Conservation (phyloP, 2,797 vertebrate species). For the Pangasius sanitwongsei region DNA sequence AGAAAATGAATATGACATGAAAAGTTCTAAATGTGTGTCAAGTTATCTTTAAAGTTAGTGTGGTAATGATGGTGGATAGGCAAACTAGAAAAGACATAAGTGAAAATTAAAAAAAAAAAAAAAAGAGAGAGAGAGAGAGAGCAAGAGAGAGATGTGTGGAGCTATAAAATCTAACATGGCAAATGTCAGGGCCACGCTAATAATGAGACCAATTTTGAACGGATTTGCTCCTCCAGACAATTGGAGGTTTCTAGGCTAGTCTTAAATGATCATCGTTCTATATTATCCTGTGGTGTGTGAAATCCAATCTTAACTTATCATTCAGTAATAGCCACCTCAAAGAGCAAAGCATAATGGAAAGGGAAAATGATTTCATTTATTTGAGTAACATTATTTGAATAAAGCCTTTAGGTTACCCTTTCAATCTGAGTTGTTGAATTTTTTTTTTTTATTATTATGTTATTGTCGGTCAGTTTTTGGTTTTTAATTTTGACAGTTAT, state of each 20-base stretch:
- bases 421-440: neutral
- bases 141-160: neutral
- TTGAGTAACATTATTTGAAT: neutral
- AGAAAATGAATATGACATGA: neutral
- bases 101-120: neutral
- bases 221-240: neutral
- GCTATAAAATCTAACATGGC: neutral
- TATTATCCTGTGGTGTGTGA: neutral
- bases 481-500: neutral
- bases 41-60: slow-evolving; percentile 1
- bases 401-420: neutral
- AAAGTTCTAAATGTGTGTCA: neutral
- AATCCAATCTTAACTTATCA: neutral
- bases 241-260: neutral
- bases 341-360: neutral
- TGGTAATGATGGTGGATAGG: neutral
- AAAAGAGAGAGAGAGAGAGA: too few species aligned
- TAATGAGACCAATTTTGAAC: neutral
- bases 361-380: neutral
- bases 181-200: neutral
- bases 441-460: too few species aligned
- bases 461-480: neutral
- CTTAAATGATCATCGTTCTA: neutral
- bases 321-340: neutral
- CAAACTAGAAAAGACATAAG: neutral